Conservation (phyloP, 2,113 vertebrate genomes). For the Silurus asotus region DNA sequence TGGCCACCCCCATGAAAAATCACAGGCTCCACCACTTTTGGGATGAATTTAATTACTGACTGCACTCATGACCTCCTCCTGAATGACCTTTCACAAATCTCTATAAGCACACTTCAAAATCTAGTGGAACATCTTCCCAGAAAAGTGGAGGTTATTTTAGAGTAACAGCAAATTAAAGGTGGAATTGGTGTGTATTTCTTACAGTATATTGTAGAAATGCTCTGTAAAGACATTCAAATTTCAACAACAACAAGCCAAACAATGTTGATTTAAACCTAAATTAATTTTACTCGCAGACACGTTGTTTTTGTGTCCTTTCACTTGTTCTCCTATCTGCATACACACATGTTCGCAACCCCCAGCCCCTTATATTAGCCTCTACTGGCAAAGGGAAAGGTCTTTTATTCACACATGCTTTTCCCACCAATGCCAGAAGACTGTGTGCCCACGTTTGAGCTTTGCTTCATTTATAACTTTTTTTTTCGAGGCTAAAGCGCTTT, state of each 20-base stretch:
- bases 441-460: constrained; percentile 23
- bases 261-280: neutral
- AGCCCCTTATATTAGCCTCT: constrained; percentile 21
- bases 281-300: neutral
- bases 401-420: constrained; percentile 44
- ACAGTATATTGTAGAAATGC: too few species aligned
- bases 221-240: too few species aligned
- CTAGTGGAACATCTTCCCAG: too few species aligned
- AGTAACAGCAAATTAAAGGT: too few species aligned
- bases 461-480: constrained; percentile 46
- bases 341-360: constrained; percentile 35
- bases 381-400: constrained; percentile 17
- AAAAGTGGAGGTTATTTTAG: too few species aligned
- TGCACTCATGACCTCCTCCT: too few species aligned
- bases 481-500: constrained; percentile 22
- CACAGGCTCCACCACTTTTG: too few species aligned
- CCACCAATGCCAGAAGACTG: constrained; percentile 6
- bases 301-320: constrained; percentile 3
- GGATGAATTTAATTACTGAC: too few species aligned
- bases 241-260: neutral
- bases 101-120: too few species aligned
- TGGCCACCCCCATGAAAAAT: too few species aligned
- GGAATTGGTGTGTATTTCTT: too few species aligned
- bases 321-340: constrained; percentile 31
- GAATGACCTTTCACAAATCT: too few species aligned